These are phyloP conservation scores for Rhopilema esculentum DNA, from an alignment of 30 jellyfish, hydroid and myxozoan genomes.

Conservation along the genomic window DNA sequence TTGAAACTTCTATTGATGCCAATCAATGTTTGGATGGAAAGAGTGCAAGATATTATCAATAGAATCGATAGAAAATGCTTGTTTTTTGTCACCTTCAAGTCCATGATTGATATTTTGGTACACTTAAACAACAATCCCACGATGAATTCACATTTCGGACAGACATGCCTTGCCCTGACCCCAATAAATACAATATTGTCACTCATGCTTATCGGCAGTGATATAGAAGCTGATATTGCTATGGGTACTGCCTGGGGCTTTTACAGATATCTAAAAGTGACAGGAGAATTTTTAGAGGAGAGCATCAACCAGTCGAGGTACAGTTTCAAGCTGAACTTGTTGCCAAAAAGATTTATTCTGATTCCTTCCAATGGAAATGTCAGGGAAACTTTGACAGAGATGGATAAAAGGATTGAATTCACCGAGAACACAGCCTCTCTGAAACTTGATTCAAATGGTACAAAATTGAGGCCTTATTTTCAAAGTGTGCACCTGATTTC, in stretches of 20 bases:
- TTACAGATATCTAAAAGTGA: constrained; percentile 25
- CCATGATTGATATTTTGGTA: constrained; percentile 3
- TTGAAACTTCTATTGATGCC: background rate
- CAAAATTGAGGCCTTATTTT: constrained; percentile 21
- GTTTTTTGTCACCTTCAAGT: constrained; percentile 4
- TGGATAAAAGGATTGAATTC: constrained; percentile 36
- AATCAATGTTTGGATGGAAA: background rate
- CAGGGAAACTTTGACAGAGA: constrained; percentile 6
- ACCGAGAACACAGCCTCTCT: constrained; percentile 39
- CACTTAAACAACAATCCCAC: too few species aligned
- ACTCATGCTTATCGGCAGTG: background rate
- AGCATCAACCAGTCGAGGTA: constrained; percentile 33
- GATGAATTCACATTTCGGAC: background rate
- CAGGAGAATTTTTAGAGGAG: constrained; percentile 24
- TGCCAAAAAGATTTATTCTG: constrained; percentile 61
- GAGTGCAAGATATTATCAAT: background rate
- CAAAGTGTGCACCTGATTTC: constrained; percentile 49
- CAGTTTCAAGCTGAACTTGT: constrained; percentile 3
- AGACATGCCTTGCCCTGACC: constrained; percentile 11
- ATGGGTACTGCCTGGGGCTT: constrained; percentile 46
- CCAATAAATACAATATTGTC: constrained; percentile 7
- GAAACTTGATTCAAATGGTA: constrained; percentile 32
- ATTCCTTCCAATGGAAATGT: constrained; percentile 41
- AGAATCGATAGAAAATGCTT: constrained; percentile 5
- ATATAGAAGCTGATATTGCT: constrained; percentile 15